A percentile compares a stretch with the other conserved stretches of the same genome.
phyloP scores from a whole-genome alignment of 92 coral and sea anemone species.

The Zoanthus sociatus region DNA sequence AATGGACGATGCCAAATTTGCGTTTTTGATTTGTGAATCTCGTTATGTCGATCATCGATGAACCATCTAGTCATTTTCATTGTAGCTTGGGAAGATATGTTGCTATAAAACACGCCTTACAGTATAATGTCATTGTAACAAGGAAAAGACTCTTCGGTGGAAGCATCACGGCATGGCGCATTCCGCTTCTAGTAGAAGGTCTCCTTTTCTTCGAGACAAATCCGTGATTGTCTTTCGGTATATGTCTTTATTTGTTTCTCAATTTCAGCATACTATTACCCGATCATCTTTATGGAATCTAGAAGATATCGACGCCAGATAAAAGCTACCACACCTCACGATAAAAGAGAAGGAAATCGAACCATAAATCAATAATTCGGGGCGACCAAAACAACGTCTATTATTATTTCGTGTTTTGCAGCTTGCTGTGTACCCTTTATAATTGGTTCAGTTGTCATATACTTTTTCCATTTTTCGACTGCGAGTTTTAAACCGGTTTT shows the following conservation, averaged over 20 bases:
- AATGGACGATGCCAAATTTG: constrained; percentile 1
- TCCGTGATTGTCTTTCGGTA: background rate
- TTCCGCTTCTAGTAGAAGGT: background rate
- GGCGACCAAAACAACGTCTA: constrained; percentile 1
- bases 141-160: background rate
- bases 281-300: background rate
- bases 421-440: background rate
- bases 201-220: background rate
- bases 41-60: background rate
- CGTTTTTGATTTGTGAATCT: background rate
- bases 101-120: constrained; percentile 18
- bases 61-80: background rate
- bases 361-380: background rate
- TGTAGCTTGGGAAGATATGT: constrained; percentile 13
- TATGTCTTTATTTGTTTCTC: background rate
- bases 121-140: constrained; percentile 4
- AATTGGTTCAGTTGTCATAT: background rate
- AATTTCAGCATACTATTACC: background rate
- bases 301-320: background rate
- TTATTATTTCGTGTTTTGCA: background rate
- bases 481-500: background rate
- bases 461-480: background rate
- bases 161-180: background rate
- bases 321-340: background rate
- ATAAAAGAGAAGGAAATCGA: too few relatives aligned